Evolutionary conservation across 2,797 vertebrate genomes (phyloP), one percentile per base, ranked within the genome.

Genomic region (Bradypodion pumilum): DNA sequence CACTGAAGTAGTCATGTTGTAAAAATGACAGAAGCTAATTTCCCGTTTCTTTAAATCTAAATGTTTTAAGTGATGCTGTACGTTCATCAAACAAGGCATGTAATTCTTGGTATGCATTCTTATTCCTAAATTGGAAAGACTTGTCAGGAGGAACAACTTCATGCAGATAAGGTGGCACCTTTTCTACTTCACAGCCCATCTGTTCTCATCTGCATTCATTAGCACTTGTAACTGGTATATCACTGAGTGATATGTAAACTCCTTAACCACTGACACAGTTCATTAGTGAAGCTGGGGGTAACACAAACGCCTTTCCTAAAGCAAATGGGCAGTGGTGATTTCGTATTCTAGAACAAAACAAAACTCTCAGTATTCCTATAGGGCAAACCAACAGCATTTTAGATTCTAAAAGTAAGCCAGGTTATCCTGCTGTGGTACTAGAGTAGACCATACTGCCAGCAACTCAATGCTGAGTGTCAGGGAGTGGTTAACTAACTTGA

Each of bases 131-230:
- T 76, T 63, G 66, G 44, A 44, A 32, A 0, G 76, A n/a, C 70
- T 56, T 82, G 82, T 82, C 85, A 89, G 29, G 69, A 88, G n/a
- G 65, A 37, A 0, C 40, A 79, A 80, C 25, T 85, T 80, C 37
- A 40, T 10, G 78, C 15, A 85, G 84, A 81, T 83, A 89, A 62
- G 76, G 78, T 32, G 72, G 83, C 73, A 69, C 35, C 84, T 72
- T 52, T 52, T 83, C 52, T 87, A 12, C 85, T 91, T 44, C 72
- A 63, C 69, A 84, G 73, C 86, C 37, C 63, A 79, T 29, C 83
- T 91, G 86, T 81, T 91, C 74, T 87, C 88, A 88, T 89, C 81
- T 74, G 42, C 80, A 76, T 77, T 81, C 66, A 46, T 66, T 40
- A 65, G n/a, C 0, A 0, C 82, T 84, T 89, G 63, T 16, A 90